Conservation (phyloP, 2,113 vertebrate genomes). For the Struthidea cinerea region DNA sequence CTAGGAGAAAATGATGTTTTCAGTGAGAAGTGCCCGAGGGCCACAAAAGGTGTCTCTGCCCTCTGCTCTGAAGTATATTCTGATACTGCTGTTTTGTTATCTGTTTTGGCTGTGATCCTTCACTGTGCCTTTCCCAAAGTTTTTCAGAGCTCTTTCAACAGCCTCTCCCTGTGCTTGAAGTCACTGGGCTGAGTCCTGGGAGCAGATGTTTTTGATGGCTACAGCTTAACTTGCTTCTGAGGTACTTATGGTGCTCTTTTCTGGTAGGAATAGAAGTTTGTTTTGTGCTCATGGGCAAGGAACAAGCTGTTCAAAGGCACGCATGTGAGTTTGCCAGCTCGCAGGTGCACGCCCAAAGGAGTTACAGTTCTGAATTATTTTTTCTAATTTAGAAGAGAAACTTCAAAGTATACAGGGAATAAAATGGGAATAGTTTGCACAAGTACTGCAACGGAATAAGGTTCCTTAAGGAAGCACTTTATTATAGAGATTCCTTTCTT, state of each 20-base stretch:
- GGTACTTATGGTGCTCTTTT: neutral
- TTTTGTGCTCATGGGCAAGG: neutral
- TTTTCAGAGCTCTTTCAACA: neutral
- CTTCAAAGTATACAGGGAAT: neutral
- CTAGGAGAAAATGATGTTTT: neutral
- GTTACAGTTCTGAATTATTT: neutral
- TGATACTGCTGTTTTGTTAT: neutral
- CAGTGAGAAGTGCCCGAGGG: neutral
- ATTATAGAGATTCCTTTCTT: neutral
- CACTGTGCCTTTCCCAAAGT: neutral
- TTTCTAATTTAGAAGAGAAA: neutral
- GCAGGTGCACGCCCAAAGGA: constrained; percentile 14
- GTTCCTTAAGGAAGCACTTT: neutral
- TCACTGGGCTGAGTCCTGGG: neutral
- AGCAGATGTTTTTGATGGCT: neutral
- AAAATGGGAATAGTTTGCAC: neutral
- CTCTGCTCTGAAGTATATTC: neutral
- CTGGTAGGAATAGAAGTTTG: neutral
- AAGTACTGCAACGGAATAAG: neutral
- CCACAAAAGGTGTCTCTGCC: neutral
- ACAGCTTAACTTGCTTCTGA: neutral
- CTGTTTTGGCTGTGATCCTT: neutral
- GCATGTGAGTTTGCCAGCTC: neutral
- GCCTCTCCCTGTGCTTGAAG: neutral
- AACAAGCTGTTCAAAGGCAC: neutral